Percentiles rank a stretch among this genome's conserved stretches.
These are phyloP conservation scores for Drosophila insularis DNA, from an alignment of 1,140 invertebrate genomes.

Conservation along the genomic window DNA sequence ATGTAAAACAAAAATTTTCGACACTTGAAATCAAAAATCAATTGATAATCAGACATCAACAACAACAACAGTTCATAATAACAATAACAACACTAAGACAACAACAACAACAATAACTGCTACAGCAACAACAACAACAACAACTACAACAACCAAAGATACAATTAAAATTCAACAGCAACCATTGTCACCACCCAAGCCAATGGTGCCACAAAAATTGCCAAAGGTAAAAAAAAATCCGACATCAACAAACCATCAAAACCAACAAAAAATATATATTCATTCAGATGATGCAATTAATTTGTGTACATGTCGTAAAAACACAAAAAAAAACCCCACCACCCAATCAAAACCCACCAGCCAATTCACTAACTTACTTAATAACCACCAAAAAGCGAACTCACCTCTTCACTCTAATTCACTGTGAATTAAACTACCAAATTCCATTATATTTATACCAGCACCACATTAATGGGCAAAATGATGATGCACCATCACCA, in stretches of 20 bases:
- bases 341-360: no score
- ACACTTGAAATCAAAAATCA: slow-evolving; percentile 51
- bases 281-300: slow-evolving; percentile 7
- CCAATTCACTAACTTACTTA: background rate
- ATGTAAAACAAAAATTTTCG: slow-evolving; percentile 46
- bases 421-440: background rate
- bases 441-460: background rate
- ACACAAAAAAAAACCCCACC: background rate
- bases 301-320: slow-evolving; percentile 1
- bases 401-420: background rate
- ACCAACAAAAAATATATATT: slow-evolving; percentile 18
- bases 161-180: slow-evolving; percentile 80
- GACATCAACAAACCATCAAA: slow-evolving; percentile 9
- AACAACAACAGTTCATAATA: slow-evolving; percentile 59
- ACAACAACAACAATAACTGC: slow-evolving; percentile 40
- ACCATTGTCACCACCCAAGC: slow-evolving; percentile 82
- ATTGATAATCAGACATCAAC: slow-evolving; percentile 51
- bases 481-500: background rate
- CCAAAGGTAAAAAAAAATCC: slow-evolving; percentile 73
- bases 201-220: slow-evolving; percentile 78
- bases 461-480: background rate
- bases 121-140: slow-evolving; percentile 47
- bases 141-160: slow-evolving; percentile 56
- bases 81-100: slow-evolving; percentile 59
- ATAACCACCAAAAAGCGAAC: background rate